A percentile compares a stretch with the other conserved stretches of the same genome.
Conservation (phyloP, 2,888 invertebrate genomes). For the Pollenia amentaria region DNA sequence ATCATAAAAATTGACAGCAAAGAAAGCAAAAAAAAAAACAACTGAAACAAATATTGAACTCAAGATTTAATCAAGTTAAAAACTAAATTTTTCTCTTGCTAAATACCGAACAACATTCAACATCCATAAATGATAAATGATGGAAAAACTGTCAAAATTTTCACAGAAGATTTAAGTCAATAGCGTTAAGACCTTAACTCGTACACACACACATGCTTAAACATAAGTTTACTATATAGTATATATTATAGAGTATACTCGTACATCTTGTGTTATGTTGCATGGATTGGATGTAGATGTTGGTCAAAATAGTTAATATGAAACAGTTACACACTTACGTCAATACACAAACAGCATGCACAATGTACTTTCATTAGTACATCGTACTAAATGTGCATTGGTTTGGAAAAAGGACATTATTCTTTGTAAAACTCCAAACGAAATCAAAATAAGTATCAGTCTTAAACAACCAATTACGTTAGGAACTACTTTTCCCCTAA, state of each 20-base stretch:
- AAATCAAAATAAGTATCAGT: no score
- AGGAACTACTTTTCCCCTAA: background rate
- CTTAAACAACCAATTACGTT: background rate
- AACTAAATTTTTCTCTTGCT: constrained; percentile 46
- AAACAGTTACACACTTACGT: constrained; percentile 68
- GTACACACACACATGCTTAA: background rate
- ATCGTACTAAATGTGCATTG: background rate
- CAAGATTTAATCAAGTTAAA: constrained; percentile 55
- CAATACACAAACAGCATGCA: constrained; percentile 31
- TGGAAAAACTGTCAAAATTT: constrained; percentile 70
- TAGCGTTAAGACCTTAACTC: background rate
- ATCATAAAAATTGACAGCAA: constrained; percentile 37
- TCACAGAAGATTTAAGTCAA: constrained; percentile 59
- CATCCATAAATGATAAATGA: constrained; percentile 68
- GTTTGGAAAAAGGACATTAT: background rate
- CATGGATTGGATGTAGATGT: constrained; percentile 26
- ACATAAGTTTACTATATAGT: background rate
- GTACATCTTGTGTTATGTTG: constrained; percentile 7
- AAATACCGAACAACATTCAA: constrained; percentile 43
- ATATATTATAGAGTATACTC: background rate
- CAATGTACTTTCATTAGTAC: background rate
- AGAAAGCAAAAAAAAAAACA: constrained; percentile 1
- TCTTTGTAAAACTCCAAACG: background rate
- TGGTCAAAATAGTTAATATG: constrained; percentile 67
- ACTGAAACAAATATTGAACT: constrained; percentile 21